Evolutionary conservation across 2,888 invertebrate genomes (phyloP).

Genomic region (Chironomus tentans): DNA sequence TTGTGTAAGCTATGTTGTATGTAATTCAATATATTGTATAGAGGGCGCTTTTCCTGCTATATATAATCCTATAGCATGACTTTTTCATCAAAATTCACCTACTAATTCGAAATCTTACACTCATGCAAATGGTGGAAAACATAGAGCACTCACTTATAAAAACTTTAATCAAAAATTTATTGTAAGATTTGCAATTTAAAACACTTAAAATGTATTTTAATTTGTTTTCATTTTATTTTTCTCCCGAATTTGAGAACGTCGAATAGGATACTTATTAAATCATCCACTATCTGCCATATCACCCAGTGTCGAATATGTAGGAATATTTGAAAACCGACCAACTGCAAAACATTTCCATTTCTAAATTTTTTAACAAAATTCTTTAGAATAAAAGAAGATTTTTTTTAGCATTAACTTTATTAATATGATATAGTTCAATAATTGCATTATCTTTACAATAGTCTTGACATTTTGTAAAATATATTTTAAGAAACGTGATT

Average conservation of each 20-base stretch:
- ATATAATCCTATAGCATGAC: background rate
- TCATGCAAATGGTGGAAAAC: background rate
- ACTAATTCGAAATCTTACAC: background rate
- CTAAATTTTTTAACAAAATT: too few species aligned
- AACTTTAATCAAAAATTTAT: background rate
- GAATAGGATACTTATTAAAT: background rate
- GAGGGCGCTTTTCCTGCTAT: background rate
- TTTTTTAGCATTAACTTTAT: too few species aligned
- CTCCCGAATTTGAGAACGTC: background rate
- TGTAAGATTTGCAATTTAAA: background rate
- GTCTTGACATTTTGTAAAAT: too few species aligned
- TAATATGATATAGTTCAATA: too few species aligned
- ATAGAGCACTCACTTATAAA: background rate
- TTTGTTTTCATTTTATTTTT: constrained; percentile 6
- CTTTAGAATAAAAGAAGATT: too few species aligned
- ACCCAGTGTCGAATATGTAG: background rate
- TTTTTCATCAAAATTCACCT: background rate
- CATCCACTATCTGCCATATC: background rate
- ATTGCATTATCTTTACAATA: too few species aligned
- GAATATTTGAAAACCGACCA: too few species aligned
- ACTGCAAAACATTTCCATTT: too few species aligned
- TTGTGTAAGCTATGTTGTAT: constrained; percentile 3
- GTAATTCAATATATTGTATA: constrained; percentile 5
- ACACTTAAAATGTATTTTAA: background rate
- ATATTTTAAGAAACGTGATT: too few species aligned